Percentiles rank a stretch among this genome's conserved stretches.
Evolutionary conservation across 2,113 vertebrate genomes (phyloP).

Genomic region (Nesogale talazaci): DNA sequence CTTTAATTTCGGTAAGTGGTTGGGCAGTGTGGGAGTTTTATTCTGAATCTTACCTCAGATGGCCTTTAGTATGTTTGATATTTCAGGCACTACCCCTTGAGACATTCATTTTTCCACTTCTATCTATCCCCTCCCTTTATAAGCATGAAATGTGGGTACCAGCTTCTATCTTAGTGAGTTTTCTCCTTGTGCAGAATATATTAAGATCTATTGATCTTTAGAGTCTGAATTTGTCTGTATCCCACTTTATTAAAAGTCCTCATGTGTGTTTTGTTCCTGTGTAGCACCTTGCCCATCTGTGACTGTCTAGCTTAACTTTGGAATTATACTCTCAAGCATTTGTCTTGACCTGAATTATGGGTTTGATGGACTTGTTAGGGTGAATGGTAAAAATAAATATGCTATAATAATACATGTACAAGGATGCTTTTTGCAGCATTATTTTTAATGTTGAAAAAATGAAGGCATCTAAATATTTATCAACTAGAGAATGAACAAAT

Average conservation of each 20-base stretch:
- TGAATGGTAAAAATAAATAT: constrained; percentile 52
- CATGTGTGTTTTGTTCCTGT: not conserved
- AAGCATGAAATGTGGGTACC: constrained; percentile 64
- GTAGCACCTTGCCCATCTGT: not conserved
- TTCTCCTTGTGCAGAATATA: constrained; percentile 14
- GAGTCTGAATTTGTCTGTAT: not conserved
- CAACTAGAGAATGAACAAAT: constrained; percentile 32
- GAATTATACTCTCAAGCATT: not conserved
- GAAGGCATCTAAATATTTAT: constrained; percentile 50
- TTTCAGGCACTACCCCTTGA: constrained; percentile 62
- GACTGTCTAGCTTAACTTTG: not conserved
- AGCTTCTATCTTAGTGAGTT: constrained; percentile 49
- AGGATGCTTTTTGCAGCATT: not conserved
- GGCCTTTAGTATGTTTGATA: constrained; percentile 55
- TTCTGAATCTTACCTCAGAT: constrained; percentile 49
- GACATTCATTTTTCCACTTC: not conserved
- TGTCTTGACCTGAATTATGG: constrained; percentile 13
- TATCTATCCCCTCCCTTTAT: constrained; percentile 59
- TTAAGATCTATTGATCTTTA: not conserved
- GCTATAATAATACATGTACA: constrained; percentile 35
- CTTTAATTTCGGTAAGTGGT: constrained; percentile 55
- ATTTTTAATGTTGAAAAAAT: constrained; percentile 57
- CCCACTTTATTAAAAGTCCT: not conserved
- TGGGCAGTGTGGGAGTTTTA: not conserved
- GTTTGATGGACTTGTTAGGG: constrained; percentile 23